Evolutionary conservation across 2,113 vertebrate genomes (phyloP).

Genomic region (Urocitellus parryii): DNA sequence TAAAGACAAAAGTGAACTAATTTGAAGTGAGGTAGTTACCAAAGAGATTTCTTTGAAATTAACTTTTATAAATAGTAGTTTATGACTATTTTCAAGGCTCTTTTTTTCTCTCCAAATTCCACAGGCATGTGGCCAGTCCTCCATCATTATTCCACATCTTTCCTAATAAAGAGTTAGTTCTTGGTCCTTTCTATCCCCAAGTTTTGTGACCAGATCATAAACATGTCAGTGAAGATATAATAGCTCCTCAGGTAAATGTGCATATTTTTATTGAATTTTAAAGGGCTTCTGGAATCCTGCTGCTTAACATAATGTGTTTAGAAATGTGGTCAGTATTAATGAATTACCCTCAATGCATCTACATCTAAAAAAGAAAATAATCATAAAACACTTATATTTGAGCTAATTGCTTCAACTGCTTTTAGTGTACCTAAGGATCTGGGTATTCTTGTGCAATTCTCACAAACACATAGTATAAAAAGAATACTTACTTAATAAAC

Average conservation of each 20-base stretch:
- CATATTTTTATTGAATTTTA: background rate
- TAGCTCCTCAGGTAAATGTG: background rate
- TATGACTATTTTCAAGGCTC: background rate
- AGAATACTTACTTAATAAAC: background rate
- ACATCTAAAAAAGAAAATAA: background rate
- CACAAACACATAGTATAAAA: background rate
- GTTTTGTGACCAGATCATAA: background rate
- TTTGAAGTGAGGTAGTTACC: background rate
- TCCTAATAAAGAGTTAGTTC: background rate
- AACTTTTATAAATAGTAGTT: constrained; percentile 7
- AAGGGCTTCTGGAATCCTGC: background rate
- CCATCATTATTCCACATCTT: background rate
- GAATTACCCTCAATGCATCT: background rate
- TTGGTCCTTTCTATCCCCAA: background rate
- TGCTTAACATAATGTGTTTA: background rate
- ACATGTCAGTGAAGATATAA: background rate
- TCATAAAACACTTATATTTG: background rate
- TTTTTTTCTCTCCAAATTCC: background rate
- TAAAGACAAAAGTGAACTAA: background rate
- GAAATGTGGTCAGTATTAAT: background rate
- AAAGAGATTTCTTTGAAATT: background rate
- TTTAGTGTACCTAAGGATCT: background rate
- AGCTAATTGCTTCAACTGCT: background rate
- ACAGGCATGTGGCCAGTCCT: background rate
- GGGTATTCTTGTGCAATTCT: background rate